Evolutionary conservation across 2,113 vertebrate genomes (phyloP).

Genomic region (Eleginops maclovinus): DNA sequence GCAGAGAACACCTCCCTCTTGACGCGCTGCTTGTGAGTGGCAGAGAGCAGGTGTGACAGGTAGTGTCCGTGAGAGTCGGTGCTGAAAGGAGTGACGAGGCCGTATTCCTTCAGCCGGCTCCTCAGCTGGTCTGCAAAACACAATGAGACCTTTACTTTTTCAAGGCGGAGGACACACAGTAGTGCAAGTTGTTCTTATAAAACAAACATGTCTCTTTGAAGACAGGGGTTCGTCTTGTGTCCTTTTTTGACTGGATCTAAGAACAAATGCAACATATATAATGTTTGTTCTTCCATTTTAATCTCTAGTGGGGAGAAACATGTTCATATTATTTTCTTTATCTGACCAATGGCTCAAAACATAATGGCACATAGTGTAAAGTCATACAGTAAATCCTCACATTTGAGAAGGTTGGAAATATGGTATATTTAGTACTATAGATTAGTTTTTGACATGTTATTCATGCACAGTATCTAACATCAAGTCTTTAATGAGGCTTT

Average conservation of each 20-base stretch:
- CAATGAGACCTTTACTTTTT: neutral
- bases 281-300: no score
- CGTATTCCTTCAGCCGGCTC: conserved; percentile 86
- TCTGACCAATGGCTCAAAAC: neutral
- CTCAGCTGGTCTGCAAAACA: conserved; percentile 80
- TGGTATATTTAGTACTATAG: neutral
- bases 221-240: no score
- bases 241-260: neutral
- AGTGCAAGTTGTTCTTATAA: no score
- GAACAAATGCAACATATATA: neutral
- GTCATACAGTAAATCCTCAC: neutral
- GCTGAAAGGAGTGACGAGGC: conserved; percentile 91
- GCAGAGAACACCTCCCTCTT: conserved; percentile 79
- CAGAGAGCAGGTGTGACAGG: conserved; percentile 91
- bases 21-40: conserved; percentile 88
- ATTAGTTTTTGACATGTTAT: neutral
- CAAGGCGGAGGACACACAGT: neutral
- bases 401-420: neutral
- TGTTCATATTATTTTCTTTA: neutral
- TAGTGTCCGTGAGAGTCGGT: conserved; percentile 90
- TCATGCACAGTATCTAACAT: neutral
- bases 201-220: no score
- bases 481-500: neutral
- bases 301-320: neutral
- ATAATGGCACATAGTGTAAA: neutral